Base-by-base conservation (phyloP, 2,888 invertebrate genomes). In the Melolontha melolontha region DNA sequence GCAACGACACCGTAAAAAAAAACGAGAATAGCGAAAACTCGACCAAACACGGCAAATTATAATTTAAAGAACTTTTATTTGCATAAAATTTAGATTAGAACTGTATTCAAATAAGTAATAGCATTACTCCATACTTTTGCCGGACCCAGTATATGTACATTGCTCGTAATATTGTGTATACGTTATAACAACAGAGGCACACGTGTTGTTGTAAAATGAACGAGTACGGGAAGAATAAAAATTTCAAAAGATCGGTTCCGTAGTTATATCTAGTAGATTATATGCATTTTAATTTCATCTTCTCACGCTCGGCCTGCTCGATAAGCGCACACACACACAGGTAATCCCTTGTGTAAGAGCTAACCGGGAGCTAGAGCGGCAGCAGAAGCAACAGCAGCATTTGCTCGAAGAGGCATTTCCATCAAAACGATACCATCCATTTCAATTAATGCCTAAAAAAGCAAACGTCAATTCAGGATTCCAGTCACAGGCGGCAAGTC, bases 401-500 rank as follows among this genome's bases (percentile, higher is more conserved):
- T 34, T 34, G 52, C 62, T 70, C 68, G 73, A 72, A 72, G 72
- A 74, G 74, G 75, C 78, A 77, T 79, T 80, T 80, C 79, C 79
- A 81, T 80, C 79, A 80, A 79, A 79, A 80, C 77, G 80, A 79
- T 79, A 80, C 78, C 78, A 79, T 79, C 78, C 80, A 79, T 80
- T 80, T 79, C 80, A 79, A 81, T 81, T 80, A 81, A 80, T 80
- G 78, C 80, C 80, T 80, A 80, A 81, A 81, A 81, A 82, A 81
- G 75, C 75, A 78, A 79, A 81, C 80, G 80, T 81, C 81, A 81
- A 81, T 82, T 81, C 80, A 78, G 79, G 80, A 82, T 82, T 82
- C 82, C 81, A 82, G 81, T 82, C 81, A 81, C 81, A 81, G 55
- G 79, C 81, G 80, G 81, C 81, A 75, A 74, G 80, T 81, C 82